phyloP scores from a whole-genome alignment of 2,113 vertebrate genomes.

The Pluvianellus socialis region DNA sequence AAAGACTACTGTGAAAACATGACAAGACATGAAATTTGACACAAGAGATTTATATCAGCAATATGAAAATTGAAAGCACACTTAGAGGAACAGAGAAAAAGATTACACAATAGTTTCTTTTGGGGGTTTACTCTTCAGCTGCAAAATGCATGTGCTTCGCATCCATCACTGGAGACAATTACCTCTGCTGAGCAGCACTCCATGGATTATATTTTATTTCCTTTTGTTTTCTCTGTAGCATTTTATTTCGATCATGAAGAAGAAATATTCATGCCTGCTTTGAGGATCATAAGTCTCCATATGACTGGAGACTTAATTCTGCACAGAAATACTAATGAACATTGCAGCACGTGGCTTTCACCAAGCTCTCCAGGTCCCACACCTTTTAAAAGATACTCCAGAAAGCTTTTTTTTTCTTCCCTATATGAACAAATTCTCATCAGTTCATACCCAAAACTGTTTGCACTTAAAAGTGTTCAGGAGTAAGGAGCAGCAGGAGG shows the following conservation, averaged over 20 bases:
- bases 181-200: not conserved
- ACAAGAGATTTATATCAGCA: slow-evolving; percentile 25
- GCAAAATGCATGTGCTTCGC: slow-evolving; percentile 31
- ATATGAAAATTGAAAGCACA: slow-evolving; percentile 35
- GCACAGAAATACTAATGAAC: not conserved
- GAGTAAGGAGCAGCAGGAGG: slow-evolving; percentile 23
- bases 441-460: not conserved
- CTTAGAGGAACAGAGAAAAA: slow-evolving; percentile 18
- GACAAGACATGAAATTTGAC: slow-evolving; percentile 26
- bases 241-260: slow-evolving; percentile 23
- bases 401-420: not conserved
- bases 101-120: not conserved
- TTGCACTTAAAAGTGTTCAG: slow-evolving; percentile 14
- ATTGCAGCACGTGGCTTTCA: not conserved
- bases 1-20: slow-evolving; percentile 36
- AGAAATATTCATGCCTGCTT: not conserved
- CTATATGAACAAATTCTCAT: not conserved
- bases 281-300: not conserved
- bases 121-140: not conserved
- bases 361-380: not conserved
- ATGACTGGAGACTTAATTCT: not conserved
- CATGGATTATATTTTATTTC: slow-evolving; percentile 3
- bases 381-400: not conserved
- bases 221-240: slow-evolving; percentile 9
- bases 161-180: slow-evolving; percentile 40